phyloP scores from a whole-genome alignment of 2,113 vertebrate species.

The Chionomys nivalis region DNA sequence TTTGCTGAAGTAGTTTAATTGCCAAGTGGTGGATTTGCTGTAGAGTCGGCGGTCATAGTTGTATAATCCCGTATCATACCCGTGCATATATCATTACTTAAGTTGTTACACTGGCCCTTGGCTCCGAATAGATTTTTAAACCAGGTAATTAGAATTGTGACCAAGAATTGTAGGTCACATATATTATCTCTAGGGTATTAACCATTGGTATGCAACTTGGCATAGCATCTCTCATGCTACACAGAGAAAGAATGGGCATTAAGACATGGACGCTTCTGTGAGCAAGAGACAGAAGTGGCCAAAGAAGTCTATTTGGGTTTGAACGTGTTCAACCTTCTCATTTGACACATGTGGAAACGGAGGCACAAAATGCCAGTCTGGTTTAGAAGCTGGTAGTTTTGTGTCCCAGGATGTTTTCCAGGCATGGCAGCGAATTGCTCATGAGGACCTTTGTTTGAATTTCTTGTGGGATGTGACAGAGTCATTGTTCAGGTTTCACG shows the following conservation, averaged over 20 bases:
- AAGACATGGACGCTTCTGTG: background rate
- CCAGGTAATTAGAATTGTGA: background rate
- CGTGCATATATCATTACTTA: background rate
- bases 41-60: background rate
- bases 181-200: background rate
- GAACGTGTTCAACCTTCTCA: background rate
- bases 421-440: background rate
- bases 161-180: background rate
- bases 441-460: background rate
- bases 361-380: background rate
- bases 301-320: background rate
- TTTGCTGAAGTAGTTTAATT: background rate
- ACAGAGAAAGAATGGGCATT: background rate
- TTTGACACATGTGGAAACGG: background rate
- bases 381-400: background rate
- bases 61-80: background rate
- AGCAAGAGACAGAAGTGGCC: too few relatives aligned
- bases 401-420: background rate
- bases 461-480: background rate
- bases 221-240: background rate
- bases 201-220: background rate
- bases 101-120: background rate
- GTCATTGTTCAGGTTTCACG: background rate
- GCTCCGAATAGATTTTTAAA: constrained; percentile 19
- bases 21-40: background rate